These are phyloP conservation scores for Maniola jurtina DNA, from an alignment of 1,140 invertebrate genomes.

Conservation along the genomic window DNA sequence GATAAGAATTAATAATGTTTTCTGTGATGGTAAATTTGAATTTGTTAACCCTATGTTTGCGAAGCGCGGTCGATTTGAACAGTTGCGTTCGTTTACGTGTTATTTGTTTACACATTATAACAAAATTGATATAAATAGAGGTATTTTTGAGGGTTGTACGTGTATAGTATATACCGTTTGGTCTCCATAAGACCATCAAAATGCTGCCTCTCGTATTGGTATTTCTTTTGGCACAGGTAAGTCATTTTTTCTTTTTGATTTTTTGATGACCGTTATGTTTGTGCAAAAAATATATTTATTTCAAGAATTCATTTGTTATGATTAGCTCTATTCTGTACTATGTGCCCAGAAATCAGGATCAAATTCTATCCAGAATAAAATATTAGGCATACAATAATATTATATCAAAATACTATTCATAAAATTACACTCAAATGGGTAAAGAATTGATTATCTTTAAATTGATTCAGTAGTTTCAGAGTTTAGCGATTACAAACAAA, in stretches of 20 bases:
- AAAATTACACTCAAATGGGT: no score
- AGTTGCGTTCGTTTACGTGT: slow-evolving; percentile 33
- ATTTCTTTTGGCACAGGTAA: slow-evolving; percentile 41
- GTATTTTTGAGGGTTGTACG: slow-evolving; percentile 8
- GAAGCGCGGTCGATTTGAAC: slow-evolving; percentile 32
- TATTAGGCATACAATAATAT: no score
- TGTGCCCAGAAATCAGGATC: no score
- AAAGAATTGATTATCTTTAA: no score
- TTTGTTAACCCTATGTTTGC: slow-evolving; percentile 23
- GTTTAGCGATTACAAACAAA: background rate
- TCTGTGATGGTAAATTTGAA: slow-evolving; percentile 3
- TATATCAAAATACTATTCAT: no score
- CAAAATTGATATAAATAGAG: slow-evolving; percentile 37
- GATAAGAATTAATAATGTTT: background rate
- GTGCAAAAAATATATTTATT: background rate
- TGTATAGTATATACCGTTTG: slow-evolving; percentile 51
- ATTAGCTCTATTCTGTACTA: no score
- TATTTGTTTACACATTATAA: slow-evolving; percentile 18
- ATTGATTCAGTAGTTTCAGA: no score
- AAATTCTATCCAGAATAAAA: no score
- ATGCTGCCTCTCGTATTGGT: slow-evolving; percentile 43
- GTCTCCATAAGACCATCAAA: slow-evolving; percentile 36
- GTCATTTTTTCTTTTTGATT: slow-evolving; percentile 16
- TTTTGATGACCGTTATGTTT: slow-evolving; percentile 2
- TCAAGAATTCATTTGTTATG: background rate